A percentile compares a stretch with the other conserved stretches of the same genome.
phyloP scores from a whole-genome alignment of 1,140 invertebrate genomes.

The Drosophila funebris region DNA sequence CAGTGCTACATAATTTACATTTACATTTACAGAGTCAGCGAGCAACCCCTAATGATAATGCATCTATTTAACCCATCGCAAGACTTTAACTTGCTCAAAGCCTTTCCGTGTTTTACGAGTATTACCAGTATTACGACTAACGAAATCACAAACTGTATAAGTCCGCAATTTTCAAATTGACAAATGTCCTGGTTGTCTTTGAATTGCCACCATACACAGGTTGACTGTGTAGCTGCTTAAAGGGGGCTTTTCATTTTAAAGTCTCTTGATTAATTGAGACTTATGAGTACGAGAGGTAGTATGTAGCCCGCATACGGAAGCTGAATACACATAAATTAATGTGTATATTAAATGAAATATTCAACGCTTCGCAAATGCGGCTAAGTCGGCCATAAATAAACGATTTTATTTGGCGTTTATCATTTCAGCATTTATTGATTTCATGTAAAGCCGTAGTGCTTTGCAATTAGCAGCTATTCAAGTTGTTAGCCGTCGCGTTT shows the following conservation, averaged over 20 bases:
- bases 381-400: slow-evolving; percentile 60
- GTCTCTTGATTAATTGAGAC: slow-evolving; percentile 67
- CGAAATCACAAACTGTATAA: slow-evolving; percentile 53
- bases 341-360: slow-evolving; percentile 68
- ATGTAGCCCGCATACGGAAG: slow-evolving; percentile 60
- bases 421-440: slow-evolving; percentile 53
- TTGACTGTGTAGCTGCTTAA: slow-evolving; percentile 1
- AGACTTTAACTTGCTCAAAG: slow-evolving; percentile 11
- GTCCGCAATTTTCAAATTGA: slow-evolving; percentile 57
- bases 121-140: slow-evolving; percentile 44
- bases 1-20: slow-evolving; percentile 68
- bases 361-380: slow-evolving; percentile 57
- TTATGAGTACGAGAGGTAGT: slow-evolving; percentile 18
- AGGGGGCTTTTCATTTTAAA: slow-evolving; percentile 41
- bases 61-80: slow-evolving; percentile 34
- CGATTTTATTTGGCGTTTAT: slow-evolving; percentile 77
- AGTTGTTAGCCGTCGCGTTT: slow-evolving; percentile 16
- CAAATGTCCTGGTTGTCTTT: slow-evolving; percentile 53
- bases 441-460: slow-evolving; percentile 49
- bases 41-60: slow-evolving; percentile 28
- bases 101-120: slow-evolving; percentile 10
- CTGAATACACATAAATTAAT: slow-evolving; percentile 68
- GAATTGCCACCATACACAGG: slow-evolving; percentile 10
- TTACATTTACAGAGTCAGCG: slow-evolving; percentile 40
- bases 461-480: slow-evolving; percentile 58